phyloP scores from a whole-genome alignment of 2,113 vertebrate species.

The Onychostruthus taczanowskii region DNA sequence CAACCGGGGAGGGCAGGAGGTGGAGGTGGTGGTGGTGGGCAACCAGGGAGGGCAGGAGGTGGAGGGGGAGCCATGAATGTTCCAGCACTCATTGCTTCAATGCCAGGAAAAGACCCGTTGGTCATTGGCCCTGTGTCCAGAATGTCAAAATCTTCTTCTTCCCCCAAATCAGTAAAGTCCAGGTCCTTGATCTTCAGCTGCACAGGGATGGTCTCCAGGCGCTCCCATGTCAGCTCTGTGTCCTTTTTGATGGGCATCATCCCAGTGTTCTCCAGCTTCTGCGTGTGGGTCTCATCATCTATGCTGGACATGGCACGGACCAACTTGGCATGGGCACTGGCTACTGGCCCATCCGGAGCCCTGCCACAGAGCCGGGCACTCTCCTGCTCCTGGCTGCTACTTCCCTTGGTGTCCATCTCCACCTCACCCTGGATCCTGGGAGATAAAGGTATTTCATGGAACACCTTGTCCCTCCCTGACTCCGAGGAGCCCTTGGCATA shows the following conservation, averaged over 20 bases:
- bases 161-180: slow-evolving; percentile 93
- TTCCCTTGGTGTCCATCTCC: background rate
- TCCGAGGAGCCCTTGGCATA: slow-evolving; percentile 67
- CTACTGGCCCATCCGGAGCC: background rate
- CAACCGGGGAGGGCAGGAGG: slow-evolving; percentile 38
- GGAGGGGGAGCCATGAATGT: slow-evolving; percentile 45
- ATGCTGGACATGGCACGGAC: slow-evolving; percentile 76
- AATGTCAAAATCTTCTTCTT: slow-evolving; percentile 91
- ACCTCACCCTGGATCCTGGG: background rate
- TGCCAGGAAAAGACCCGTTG: background rate
- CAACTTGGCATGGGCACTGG: slow-evolving; percentile 44
- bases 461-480: background rate
- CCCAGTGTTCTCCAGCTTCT: slow-evolving; percentile 73
- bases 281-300: slow-evolving; percentile 75
- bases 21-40: slow-evolving; percentile 25
- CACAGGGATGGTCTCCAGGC: slow-evolving; percentile 63
- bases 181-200: slow-evolving; percentile 89
- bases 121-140: slow-evolving; percentile 75
- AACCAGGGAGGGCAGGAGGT: background rate
- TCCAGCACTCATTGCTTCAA: background rate
- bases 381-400: slow-evolving; percentile 3
- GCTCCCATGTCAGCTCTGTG: slow-evolving; percentile 72
- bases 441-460: background rate
- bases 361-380: background rate
- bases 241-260: slow-evolving; percentile 74